Evolutionary conservation across 1,140 invertebrate species (phyloP), one percentile per base, ranked within the genome.

Genomic region (Lerema accius): DNA sequence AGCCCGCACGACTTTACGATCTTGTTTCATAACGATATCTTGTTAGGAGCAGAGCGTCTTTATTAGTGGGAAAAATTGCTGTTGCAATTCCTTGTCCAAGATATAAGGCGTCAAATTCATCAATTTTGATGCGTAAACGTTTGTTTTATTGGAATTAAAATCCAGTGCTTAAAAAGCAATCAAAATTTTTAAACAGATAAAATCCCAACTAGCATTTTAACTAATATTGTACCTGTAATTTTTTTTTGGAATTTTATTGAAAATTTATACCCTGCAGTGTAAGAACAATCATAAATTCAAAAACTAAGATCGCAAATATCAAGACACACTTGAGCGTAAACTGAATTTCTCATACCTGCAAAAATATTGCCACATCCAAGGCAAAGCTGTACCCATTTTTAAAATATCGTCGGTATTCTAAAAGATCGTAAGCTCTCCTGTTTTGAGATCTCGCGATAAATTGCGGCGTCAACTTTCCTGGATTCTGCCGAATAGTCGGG

Each of bases 11-110:
- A 56, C 53, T 45, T 56, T 56, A 56, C 40, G 40, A 45, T 43
- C 53, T 56, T 56, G 53, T 56, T 56, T 56, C 53, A 56, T 56
- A 56, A 56, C 40, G 42, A 56, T 56, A 56, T 58, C 53, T 58
- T 58, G 53, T 58, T 58, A 58, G 53, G 28, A 58, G 45, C 26
- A 45, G 37, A 16, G 40, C 23, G 7, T 58, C 53, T 58, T 58
- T 58, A 58, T 58, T 43, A 42, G 40, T 45, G 53, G 53, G 26
- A 58, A 45, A 58, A 58, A 58, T 56, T 13, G 51, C 10, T 10
- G n/a, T n/a, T n/a, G n/a, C n/a, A n/a, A n/a, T n/a, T n/a, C n/a
- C n/a, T n/a, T n/a, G n/a, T n/a, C n/a, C n/a, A n/a, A n/a, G n/a
- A n/a, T n/a, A n/a, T n/a, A n/a, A n/a, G n/a, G n/a, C n/a, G n/a